A percentile compares a stretch with the other conserved stretches of the same genome.
phyloP scores from a whole-genome alignment of 2,797 vertebrate genomes.

The Monodelphis domestica region DNA sequence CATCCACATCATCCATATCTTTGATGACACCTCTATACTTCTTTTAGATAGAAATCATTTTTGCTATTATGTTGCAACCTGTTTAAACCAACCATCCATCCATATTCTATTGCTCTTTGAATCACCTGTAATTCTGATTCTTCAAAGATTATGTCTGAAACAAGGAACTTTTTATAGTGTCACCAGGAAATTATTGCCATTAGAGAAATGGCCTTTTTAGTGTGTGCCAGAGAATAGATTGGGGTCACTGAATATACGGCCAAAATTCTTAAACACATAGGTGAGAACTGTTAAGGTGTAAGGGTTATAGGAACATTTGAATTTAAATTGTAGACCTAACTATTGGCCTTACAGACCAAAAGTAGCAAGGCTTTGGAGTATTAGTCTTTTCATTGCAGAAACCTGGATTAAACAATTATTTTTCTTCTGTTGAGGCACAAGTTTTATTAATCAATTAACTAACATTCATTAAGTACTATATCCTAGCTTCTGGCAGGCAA shows the following conservation, averaged over 20 bases:
- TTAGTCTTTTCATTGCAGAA: not conserved
- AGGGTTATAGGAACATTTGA: not conserved
- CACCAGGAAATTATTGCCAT: not conserved
- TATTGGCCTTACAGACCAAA: not conserved
- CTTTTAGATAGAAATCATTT: not conserved
- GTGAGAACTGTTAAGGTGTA: not conserved
- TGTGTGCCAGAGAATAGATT: not conserved
- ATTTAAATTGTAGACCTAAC: not conserved
- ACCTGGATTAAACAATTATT: not conserved
- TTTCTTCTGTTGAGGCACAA: not conserved
- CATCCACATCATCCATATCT: too few relatives aligned
- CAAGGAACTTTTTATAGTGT: not conserved
- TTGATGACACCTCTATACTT: not conserved
- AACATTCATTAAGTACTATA: not conserved
- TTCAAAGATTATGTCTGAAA: not conserved
- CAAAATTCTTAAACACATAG: not conserved
- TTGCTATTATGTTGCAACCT: not conserved
- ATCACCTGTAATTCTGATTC: not conserved
- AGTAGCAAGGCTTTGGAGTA: not conserved
- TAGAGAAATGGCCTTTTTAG: not conserved
- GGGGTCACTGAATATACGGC: not conserved
- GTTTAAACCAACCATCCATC: not conserved
- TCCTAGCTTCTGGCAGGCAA: too few relatives aligned
- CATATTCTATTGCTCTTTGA: not conserved
- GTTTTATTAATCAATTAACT: not conserved